Percentiles rank a stretch among this genome's conserved stretches.
These are phyloP conservation scores for Trichosurus vulpecula DNA, from an alignment of 2,797 vertebrate genomes.

Conservation along the genomic window DNA sequence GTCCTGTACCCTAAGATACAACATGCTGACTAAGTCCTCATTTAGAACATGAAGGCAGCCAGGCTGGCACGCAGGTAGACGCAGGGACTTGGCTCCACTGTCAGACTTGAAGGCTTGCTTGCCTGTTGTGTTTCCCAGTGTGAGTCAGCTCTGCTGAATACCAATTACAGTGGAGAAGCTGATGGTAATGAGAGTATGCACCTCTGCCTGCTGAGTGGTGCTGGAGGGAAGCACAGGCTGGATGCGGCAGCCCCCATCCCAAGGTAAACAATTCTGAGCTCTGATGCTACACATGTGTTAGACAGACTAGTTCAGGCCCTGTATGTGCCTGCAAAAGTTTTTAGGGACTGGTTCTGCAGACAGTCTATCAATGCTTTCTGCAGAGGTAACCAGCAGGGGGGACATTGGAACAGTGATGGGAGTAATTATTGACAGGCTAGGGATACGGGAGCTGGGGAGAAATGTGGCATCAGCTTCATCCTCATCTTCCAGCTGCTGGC, in stretches of 20 bases:
- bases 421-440: neutral
- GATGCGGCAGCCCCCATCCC: neutral
- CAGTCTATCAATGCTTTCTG: neutral
- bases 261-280: neutral
- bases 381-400: neutral
- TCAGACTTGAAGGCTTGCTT: neutral
- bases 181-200: neutral
- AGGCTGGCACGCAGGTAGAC: neutral
- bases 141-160: neutral
- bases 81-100: neutral
- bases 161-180: neutral
- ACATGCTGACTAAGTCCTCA: neutral
- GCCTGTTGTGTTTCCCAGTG: neutral
- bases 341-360: neutral
- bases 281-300: neutral
- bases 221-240: neutral
- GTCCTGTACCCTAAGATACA: neutral
- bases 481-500: neutral
- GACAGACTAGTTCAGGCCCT: neutral
- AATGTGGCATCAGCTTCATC: neutral
- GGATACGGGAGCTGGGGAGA: neutral
- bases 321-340: neutral
- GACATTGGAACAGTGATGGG: neutral
- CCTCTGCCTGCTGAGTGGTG: slow-evolving; percentile 1
- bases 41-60: neutral